These are phyloP conservation scores for Oreocharis arfaki DNA, from an alignment of 2,113 vertebrate genomes.

Conservation along the genomic window DNA sequence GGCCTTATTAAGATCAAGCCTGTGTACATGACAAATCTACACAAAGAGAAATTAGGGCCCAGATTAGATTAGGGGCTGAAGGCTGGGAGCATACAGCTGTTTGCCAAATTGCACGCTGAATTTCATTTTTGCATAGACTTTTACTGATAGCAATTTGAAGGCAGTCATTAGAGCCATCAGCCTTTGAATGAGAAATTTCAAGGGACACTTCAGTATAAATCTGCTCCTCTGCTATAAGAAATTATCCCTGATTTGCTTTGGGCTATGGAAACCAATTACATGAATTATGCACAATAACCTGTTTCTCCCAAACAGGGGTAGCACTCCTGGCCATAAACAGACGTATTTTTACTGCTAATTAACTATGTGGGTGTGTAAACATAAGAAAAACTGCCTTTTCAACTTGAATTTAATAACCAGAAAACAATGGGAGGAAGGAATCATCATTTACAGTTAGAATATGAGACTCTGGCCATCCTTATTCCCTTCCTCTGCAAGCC, in stretches of 20 bases:
- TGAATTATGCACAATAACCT: constrained; percentile 29
- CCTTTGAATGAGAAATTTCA: constrained; percentile 52
- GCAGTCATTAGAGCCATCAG: constrained; percentile 39
- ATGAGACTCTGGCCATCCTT: not conserved
- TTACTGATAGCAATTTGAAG: constrained; percentile 17
- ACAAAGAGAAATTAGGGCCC: constrained; percentile 25
- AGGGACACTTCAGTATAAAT: constrained; percentile 47
- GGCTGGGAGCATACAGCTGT: not conserved
- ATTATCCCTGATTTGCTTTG: constrained; percentile 37
- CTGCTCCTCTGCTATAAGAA: not conserved
- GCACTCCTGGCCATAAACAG: constrained; percentile 7
- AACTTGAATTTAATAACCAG: not conserved
- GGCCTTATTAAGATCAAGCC: not conserved
- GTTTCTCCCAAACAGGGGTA: not conserved
- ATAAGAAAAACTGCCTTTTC: not conserved
- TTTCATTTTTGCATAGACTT: constrained; percentile 14
- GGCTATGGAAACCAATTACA: constrained; percentile 35
- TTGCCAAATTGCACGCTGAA: constrained; percentile 4
- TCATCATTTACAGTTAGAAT: not conserved
- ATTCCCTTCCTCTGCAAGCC: not conserved
- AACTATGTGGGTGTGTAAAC: not conserved
- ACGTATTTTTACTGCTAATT: not conserved
- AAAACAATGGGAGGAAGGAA: not conserved
- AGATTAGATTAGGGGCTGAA: constrained; percentile 19
- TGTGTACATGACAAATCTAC: not conserved